Conservation (phyloP, 2,113 vertebrate species). For the Notarius quadriscutis region DNA sequence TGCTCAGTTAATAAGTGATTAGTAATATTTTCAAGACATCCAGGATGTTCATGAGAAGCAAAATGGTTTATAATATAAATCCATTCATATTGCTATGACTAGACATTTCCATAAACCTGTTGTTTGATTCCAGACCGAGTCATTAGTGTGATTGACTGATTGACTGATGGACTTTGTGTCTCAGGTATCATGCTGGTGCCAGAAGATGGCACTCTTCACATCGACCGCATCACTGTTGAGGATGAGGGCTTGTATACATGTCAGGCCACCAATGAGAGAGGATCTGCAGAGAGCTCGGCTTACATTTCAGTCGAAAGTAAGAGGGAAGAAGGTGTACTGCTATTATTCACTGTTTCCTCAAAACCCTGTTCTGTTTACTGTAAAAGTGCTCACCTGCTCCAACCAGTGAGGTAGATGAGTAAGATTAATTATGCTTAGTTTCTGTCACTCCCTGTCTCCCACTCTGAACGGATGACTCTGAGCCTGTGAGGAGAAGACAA, state of each 20-base stretch:
- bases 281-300: constrained; percentile 81
- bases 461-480: constrained; percentile 47
- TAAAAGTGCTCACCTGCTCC: neutral
- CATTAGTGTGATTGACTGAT: neutral
- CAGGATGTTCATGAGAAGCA: neutral
- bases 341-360: neutral
- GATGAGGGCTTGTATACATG: constrained; percentile 91
- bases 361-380: constrained; percentile 1
- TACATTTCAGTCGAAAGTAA: constrained; percentile 87
- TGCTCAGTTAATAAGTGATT: too few species aligned
- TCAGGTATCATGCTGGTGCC: constrained; percentile 85
- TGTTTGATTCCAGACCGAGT: neutral
- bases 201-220: constrained; percentile 83
- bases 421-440: neutral
- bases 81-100: neutral
- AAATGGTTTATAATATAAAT: neutral
- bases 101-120: neutral
- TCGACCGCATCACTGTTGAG: constrained; percentile 86
- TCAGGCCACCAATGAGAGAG: constrained; percentile 84
- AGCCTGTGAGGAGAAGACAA: constrained; percentile 47
- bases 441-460: constrained; percentile 5
- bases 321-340: neutral
- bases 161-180: constrained; percentile 36
- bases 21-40: neutral
- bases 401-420: neutral